Evolutionary conservation across 2,888 invertebrate genomes (phyloP).

Genomic region (Luperina nickerlii): DNA sequence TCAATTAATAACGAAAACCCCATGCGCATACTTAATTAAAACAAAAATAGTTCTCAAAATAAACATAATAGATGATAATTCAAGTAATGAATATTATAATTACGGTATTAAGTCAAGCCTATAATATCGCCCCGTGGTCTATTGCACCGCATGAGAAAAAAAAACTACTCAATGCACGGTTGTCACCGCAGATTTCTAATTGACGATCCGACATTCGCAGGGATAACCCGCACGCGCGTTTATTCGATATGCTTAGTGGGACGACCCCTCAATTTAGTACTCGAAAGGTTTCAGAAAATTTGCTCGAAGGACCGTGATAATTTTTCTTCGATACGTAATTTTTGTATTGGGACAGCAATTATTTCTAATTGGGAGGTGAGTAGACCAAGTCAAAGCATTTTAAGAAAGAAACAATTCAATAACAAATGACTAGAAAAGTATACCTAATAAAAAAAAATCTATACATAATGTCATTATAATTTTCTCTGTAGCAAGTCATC

Average conservation of each 20-base stretch:
- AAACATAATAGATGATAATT: constrained; percentile 53
- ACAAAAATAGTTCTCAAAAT: constrained; percentile 37
- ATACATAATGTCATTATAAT: not conserved
- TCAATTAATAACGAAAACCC: not conserved
- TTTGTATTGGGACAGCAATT: constrained; percentile 11
- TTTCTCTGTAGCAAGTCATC: not conserved
- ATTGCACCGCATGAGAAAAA: constrained; percentile 73
- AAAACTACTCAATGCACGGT: constrained; percentile 72
- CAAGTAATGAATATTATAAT: constrained; percentile 58
- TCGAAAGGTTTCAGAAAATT: constrained; percentile 41
- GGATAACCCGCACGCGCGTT: constrained; percentile 73
- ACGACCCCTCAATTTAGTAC: constrained; percentile 58
- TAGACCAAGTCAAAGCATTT: not conserved
- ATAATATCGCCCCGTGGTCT: constrained; percentile 62
- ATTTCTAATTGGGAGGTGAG: constrained; percentile 2
- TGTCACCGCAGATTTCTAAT: constrained; percentile 82
- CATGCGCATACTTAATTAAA: not conserved
- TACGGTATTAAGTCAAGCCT: constrained; percentile 75
- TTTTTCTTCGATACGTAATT: constrained; percentile 27
- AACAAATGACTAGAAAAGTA: not conserved
- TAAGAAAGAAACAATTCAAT: not conserved
- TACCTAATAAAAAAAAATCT: not conserved
- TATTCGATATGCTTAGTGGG: constrained; percentile 78
- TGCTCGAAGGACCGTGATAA: constrained; percentile 28
- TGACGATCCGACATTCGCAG: constrained; percentile 51